Conservation (phyloP, 2,888 invertebrate species). For the Cantharis rustica region DNA sequence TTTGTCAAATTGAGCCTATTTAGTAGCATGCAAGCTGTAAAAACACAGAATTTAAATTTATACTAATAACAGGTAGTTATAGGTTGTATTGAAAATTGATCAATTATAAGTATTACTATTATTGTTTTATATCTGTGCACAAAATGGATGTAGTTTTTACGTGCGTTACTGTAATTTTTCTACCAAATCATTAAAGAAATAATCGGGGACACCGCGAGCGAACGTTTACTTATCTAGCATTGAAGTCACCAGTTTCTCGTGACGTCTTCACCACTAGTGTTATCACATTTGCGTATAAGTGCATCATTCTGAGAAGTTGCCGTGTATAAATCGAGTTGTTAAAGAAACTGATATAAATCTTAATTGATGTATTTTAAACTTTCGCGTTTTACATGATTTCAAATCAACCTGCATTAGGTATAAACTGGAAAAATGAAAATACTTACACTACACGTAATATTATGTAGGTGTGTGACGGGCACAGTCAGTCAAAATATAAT, state of each 20-base stretch:
- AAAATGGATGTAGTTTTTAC: not conserved
- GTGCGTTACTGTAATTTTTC: not conserved
- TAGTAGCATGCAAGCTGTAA: not conserved
- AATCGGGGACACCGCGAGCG: conserved; percentile 19
- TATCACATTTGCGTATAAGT: conserved; percentile 19
- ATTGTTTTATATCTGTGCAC: not conserved
- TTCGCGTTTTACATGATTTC: not conserved
- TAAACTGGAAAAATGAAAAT: not conserved
- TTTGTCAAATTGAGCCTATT: conserved; percentile 7
- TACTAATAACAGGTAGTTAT: not conserved
- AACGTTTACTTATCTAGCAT: conserved; percentile 27
- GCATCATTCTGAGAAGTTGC: conserved; percentile 16
- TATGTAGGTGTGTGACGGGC: not conserved
- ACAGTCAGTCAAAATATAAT: not conserved
- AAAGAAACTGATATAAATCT: not conserved
- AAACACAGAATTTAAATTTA: not conserved
- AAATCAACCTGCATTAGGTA: not conserved
- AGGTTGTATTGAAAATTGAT: not conserved
- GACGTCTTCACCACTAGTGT: conserved; percentile 19
- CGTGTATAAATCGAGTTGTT: not conserved
- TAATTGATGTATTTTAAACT: not conserved
- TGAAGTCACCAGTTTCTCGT: conserved; percentile 25
- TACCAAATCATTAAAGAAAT: conserved; percentile 12
- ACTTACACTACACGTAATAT: not conserved
- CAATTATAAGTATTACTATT: not conserved